Base-by-base conservation (phyloP, 1,140 invertebrate species). In the Bilobella aurantiaca region DNA sequence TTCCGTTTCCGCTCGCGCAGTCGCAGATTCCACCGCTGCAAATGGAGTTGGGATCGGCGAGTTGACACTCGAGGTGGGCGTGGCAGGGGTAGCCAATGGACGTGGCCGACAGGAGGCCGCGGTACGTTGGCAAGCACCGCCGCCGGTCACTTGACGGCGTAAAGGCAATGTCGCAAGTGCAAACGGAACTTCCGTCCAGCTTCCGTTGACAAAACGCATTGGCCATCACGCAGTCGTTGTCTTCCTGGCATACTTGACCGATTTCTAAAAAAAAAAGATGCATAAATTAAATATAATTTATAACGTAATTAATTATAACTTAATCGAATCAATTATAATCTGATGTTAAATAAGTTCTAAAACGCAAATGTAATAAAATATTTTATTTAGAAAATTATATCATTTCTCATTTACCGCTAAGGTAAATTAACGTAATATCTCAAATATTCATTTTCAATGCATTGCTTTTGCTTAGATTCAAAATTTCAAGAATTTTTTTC, bases 21-120 rank as follows among this genome's bases (percentile, higher is more conserved):
- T 93, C 88, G 47, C 71, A 93, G 18, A 87, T 77, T 21, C 90
- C 89, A 18, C 77, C 75, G n/a, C 86, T 77, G 74, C 91, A 94
- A 31, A 83, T 78, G 0, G 89, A 88, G 70, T 87, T 80, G 0
- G 85, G 81, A 79, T 94, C 91, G 0, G 89, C 83, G 65, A 84
- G 79, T 69, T 85, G 83, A 76, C 91, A 73, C 77, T 93, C 89
- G 21, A 84, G 75, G 75, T 90, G 86, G 3, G 80, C 82, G n/a
- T 81, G 75, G 72, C 91, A 93, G 1, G 82, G 73, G 71, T 88
- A 79, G 2, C 91, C 90, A 16, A 94, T 78, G 89, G 16, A 89
- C 81, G 0, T 87, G 73, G 75, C 23, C 73, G 73, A 65, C 77
- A 87, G 37, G 82, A 81, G 70, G 85, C 83, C 47, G 83, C 86